These are phyloP conservation scores for Ctenicera cuprea DNA, from an alignment of 2,888 invertebrate species.

Conservation along the genomic window DNA sequence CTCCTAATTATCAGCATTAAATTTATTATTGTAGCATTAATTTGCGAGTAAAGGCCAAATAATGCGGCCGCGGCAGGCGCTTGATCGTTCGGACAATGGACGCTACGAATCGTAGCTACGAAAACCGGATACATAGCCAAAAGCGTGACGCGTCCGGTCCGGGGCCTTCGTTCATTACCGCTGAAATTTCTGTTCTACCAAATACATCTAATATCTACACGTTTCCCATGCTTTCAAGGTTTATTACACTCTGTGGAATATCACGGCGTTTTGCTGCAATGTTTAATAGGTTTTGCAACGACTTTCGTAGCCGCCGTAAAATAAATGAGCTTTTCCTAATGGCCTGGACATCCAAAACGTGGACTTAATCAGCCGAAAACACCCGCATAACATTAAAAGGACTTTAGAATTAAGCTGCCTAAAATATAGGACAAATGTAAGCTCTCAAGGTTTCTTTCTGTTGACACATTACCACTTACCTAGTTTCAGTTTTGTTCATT, in stretches of 20 bases:
- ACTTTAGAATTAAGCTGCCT: conserved; percentile 7
- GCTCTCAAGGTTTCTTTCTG: not conserved
- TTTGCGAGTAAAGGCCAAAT: conserved; percentile 43
- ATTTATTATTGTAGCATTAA: conserved; percentile 39
- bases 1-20: conserved; percentile 27
- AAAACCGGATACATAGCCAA: conserved; percentile 47
- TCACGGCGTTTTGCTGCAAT: conserved; percentile 25
- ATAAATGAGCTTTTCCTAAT: conserved; percentile 26
- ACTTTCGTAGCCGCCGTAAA: conserved; percentile 21
- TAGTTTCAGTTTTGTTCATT: too few species aligned
- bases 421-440: conserved; percentile 5
- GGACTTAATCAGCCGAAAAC: conserved; percentile 21
- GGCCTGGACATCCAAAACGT: conserved; percentile 22
- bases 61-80: conserved; percentile 37
- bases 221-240: conserved; percentile 41
- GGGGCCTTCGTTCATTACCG: conserved; percentile 48
- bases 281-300: conserved; percentile 29
- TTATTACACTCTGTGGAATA: conserved; percentile 34
- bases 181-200: conserved; percentile 43
- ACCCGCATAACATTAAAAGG: conserved; percentile 13
- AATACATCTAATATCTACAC: conserved; percentile 43
- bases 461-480: not conserved
- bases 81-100: conserved; percentile 46
- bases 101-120: conserved; percentile 32
- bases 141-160: conserved; percentile 53